Base-by-base conservation (phyloP, 2,113 vertebrate species). In the Grammomys surdaster region DNA sequence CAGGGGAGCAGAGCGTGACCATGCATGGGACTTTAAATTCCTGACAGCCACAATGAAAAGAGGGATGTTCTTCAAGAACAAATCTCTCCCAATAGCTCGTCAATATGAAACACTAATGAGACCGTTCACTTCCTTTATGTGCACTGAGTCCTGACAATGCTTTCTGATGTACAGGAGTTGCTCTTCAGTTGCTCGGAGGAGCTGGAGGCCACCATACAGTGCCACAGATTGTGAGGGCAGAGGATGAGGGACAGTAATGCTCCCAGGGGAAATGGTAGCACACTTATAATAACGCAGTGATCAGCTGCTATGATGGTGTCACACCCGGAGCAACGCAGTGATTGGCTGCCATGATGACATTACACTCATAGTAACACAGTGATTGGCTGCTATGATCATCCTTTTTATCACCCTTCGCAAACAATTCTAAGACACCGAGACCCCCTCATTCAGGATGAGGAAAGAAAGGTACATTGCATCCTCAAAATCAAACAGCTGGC, bases 181-280 rank as follows among this genome's bases (percentile, higher is more conserved):
- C 0, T 36, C 48, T 46, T n/a, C 87, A 26, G 56, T 14, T 8
- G 14, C 31, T 88, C 48, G 40, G 5, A 0, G 31, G 63, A 51
- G 43, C 65, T 78, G 7, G 0, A 24, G 63, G 65, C n/a, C 28
- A 13, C 9, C 2, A 0, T 28, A 17, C 0, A 0, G 33, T 3
- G n/a, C 1, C 1, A 12, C 1, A 26, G 48, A 33, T 82, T 22
- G 0, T 2, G 12, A 76, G 22, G 60, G 9, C 36, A 36, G 51
- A 12, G 22, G 31, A 24, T 1, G 31, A 77, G 17, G 36, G 5
- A 10, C 2, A 2, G 43, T 1, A 10, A 26, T 10, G 43, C 14
- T n/a, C 54, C 10, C 10, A 43, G 78, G 20, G 54, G 24, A 92
- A 73, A 69, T 69, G 28, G 28, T 5, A 1, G 31, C 65, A 69